These are phyloP conservation scores for Rhinichthys klamathensis DNA, from an alignment of 2,113 vertebrate species.

Conservation along the genomic window DNA sequence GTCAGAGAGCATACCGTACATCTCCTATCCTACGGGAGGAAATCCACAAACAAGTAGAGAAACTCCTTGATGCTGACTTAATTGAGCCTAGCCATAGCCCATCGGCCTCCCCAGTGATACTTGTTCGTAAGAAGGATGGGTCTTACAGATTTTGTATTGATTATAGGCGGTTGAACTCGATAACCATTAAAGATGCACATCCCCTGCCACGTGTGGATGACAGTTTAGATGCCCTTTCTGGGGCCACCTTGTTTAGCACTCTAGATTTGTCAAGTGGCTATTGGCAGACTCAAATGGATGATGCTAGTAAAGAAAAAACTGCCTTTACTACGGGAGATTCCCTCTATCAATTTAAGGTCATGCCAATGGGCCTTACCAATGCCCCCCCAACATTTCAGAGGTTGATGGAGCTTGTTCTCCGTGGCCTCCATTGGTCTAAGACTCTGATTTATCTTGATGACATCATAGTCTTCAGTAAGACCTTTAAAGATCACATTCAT, in stretches of 20 bases:
- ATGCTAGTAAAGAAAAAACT: neutral
- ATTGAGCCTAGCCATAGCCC: neutral
- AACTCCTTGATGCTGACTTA: slow-evolving; percentile 1
- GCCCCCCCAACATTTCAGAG: neutral
- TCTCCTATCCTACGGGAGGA: neutral
- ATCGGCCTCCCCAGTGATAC: neutral
- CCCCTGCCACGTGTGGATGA: neutral
- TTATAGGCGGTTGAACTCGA: neutral
- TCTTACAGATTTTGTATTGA: neutral
- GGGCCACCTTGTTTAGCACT: neutral
- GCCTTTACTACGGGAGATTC: neutral
- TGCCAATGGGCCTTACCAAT: neutral
- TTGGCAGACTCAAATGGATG: neutral
- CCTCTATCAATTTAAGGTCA: neutral
- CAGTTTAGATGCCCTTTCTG: neutral
- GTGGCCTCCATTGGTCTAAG: neutral
- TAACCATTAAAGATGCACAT: neutral
- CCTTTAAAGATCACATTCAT: neutral
- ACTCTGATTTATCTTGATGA: neutral
- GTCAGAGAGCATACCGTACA: neutral
- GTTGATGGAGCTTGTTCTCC: neutral
- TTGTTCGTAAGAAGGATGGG: neutral
- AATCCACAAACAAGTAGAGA: neutral
- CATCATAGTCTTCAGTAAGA: neutral
- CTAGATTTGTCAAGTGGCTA: neutral